Base-by-base conservation (phyloP, 2,797 vertebrate genomes). In the Halcyon leucocephala region DNA sequence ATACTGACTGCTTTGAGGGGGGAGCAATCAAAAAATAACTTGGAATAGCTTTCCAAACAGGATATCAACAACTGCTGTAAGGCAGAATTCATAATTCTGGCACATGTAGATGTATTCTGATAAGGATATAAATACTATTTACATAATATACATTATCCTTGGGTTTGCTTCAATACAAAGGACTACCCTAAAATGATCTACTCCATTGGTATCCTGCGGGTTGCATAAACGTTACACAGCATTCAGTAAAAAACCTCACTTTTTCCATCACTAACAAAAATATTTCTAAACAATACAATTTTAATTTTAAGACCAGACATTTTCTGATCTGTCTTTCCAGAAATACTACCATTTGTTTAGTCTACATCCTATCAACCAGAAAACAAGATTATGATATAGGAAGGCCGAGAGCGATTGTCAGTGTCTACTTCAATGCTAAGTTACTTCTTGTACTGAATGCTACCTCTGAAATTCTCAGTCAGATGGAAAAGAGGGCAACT, bases 61-160 rank as follows among this genome's bases (percentile, higher is more conserved):
- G 44, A 66, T 82, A 82, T 20, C 25, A 72, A 82, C 26, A 76
- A 82, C 26, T 55, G 44, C 44, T 61, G 1, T 39, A 74, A 89
- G 41, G 54, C 31, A 62, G 51, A 86, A 67, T 31, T 76, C 14
- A 19, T 48, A 60, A 67, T 81, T 73, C 49, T 60, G 51, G 57
- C 26, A 86, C 15, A 57, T 0, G 0, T 0, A 54, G 37, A 41
- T 31, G 13, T 58, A 65, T 41, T 62, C 58, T 0, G 0, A 61
- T 82, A 54, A 83, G 31, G 35, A 61, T 37, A 5, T 8, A 81
- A 67, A 51, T 78, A 54, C 25, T 65, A 14, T 78, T 71, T 42
- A 81, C 15, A 67, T 4, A 64, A 9, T 33, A 70, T 25, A 82
- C 26, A 20, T 57, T 55, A 83, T 31, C 51, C 29, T 35, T 65